phyloP scores from a whole-genome alignment of 2,888 invertebrate genomes.

The Apotomis turbidana region DNA sequence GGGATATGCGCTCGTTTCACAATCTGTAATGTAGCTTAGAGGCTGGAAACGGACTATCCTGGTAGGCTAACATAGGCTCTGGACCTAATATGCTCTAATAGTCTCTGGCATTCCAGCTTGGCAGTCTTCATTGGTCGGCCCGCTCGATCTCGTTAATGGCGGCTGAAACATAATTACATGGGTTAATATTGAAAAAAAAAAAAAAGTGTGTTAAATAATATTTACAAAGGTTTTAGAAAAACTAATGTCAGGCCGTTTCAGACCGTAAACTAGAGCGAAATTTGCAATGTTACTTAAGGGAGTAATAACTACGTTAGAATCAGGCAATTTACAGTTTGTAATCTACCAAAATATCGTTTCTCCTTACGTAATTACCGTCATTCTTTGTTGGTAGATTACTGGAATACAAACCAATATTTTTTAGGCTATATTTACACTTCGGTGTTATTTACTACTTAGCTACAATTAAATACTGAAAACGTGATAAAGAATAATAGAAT shows the following conservation, averaged over 20 bases:
- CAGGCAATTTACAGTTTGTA: constrained; percentile 17
- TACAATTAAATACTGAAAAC: constrained; percentile 11
- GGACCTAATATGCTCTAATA: constrained; percentile 44
- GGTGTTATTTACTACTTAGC: background rate
- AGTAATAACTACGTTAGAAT: background rate
- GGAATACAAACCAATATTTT: background rate
- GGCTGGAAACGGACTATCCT: constrained; percentile 39
- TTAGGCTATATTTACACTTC: background rate
- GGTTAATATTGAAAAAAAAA: constrained; percentile 16
- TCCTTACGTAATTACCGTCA: too few species aligned
- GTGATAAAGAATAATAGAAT: constrained; percentile 7
- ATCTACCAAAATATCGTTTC: background rate
- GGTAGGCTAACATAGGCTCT: constrained; percentile 29
- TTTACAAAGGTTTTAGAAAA: constrained; percentile 2
- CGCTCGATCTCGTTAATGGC: constrained; percentile 74
- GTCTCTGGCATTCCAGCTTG: constrained; percentile 53
- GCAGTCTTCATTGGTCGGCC: constrained; percentile 67
- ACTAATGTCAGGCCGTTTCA: too few species aligned
- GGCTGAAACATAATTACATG: constrained; percentile 59
- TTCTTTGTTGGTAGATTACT: background rate
- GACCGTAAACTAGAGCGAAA: too few species aligned
- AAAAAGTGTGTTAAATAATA: background rate
- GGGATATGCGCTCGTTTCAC: constrained; percentile 51
- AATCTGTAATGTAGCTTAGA: constrained; percentile 54
- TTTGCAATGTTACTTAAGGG: background rate